phyloP scores from a whole-genome alignment of 1,140 invertebrate genomes.

The Maconellicoccus hirsutus region DNA sequence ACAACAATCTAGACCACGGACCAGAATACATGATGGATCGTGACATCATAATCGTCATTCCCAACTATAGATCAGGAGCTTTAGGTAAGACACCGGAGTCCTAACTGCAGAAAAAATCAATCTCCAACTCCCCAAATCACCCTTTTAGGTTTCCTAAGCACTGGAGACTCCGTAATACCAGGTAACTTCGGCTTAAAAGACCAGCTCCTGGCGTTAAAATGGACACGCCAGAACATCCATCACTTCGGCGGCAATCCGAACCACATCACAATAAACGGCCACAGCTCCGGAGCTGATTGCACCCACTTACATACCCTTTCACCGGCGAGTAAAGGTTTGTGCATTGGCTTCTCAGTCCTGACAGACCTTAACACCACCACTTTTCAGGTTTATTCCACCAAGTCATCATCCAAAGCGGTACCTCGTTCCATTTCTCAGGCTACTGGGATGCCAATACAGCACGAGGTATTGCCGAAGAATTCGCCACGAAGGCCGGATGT shows the following conservation, averaged over 20 bases:
- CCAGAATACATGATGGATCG: constrained; percentile 59
- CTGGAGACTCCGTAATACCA: constrained; percentile 40
- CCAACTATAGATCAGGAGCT: constrained; percentile 61
- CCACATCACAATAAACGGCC: constrained; percentile 25
- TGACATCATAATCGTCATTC: constrained; percentile 60
- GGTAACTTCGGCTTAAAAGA: constrained; percentile 48
- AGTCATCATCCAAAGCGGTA: constrained; percentile 39
- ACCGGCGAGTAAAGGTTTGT: constrained; percentile 26
- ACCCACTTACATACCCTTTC: constrained; percentile 26
- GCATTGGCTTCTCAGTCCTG: not conserved
- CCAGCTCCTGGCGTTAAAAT: constrained; percentile 33
- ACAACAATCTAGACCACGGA: constrained; percentile 36
- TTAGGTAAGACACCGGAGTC: no score
- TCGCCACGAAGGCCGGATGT: constrained; percentile 22
- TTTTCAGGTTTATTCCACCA: constrained; percentile 34
- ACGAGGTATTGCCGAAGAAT: constrained; percentile 11
- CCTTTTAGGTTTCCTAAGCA: constrained; percentile 40
- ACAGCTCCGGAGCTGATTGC: constrained; percentile 24
- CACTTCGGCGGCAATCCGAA: constrained; percentile 30
- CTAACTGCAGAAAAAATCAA: no score
- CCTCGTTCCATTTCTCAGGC: constrained; percentile 41
- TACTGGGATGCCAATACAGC: not conserved
- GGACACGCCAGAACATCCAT: constrained; percentile 32
- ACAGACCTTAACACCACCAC: no score
- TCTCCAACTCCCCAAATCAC: no score